Percentiles rank a stretch among this genome's conserved stretches.
Evolutionary conservation across 2,888 invertebrate genomes (phyloP).

Genomic region (Oegoconia quadripuncta): DNA sequence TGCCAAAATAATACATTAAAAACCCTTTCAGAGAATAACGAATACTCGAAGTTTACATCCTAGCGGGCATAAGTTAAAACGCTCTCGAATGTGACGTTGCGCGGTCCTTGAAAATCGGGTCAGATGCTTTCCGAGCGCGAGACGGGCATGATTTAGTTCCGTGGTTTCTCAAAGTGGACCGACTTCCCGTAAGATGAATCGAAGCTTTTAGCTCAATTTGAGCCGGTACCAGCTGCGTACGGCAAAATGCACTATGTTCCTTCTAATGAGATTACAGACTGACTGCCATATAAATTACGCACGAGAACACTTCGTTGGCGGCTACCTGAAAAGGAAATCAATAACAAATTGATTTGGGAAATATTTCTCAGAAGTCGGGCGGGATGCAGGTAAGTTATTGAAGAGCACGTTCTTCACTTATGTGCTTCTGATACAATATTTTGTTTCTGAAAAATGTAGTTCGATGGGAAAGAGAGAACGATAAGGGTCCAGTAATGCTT

Average conservation of each 20-base stretch:
- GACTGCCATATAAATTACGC: conserved; percentile 53
- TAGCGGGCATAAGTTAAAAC: conserved; percentile 37
- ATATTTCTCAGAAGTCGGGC: background rate
- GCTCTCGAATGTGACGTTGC: conserved; percentile 40
- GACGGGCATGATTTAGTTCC: conserved; percentile 59
- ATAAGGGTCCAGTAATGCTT: too few species aligned
- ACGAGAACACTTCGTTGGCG: conserved; percentile 31
- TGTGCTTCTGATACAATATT: conserved; percentile 1
- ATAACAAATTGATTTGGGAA: conserved; percentile 4
- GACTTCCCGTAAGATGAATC: conserved; percentile 66
- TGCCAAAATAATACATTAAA: conserved; percentile 75
- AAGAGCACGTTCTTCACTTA: background rate
- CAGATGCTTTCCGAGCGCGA: conserved; percentile 46
- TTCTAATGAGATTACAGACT: conserved; percentile 49
- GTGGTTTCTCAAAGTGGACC: conserved; percentile 62
- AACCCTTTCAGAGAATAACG: conserved; percentile 57
- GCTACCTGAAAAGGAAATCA: conserved; percentile 8
- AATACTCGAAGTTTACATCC: conserved; percentile 53
- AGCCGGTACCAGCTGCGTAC: conserved; percentile 29
- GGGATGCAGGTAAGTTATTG: background rate
- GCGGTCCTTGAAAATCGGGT: conserved; percentile 55
- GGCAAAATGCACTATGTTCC: conserved; percentile 31
- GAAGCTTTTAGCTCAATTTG: conserved; percentile 71
- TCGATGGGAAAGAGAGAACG: too few species aligned
- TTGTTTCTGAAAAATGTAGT: conserved; percentile 3